These are phyloP conservation scores for Phyllopteryx taeniolatus DNA, from an alignment of 2,113 vertebrate species.

Conservation along the genomic window DNA sequence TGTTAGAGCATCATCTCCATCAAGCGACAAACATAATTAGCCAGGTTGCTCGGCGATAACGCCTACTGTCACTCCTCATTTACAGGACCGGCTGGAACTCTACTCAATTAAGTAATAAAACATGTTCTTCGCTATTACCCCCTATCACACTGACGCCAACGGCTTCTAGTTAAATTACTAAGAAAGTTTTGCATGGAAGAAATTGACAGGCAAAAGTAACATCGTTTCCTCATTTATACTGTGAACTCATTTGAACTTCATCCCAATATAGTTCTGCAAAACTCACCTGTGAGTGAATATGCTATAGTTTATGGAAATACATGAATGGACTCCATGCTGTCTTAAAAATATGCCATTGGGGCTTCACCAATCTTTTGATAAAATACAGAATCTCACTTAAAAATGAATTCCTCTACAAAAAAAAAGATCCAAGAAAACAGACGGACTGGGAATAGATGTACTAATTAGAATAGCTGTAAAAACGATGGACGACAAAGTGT, in stretches of 20 bases:
- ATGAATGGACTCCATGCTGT: background rate
- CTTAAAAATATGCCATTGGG: conserved; percentile 4
- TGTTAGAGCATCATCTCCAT: conserved; percentile 53
- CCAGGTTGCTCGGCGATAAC: conserved; percentile 58
- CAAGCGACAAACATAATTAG: conserved; percentile 61
- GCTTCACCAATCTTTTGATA: background rate
- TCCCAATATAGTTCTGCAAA: background rate
- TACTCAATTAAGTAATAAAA: conserved; percentile 66
- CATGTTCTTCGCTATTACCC: conserved; percentile 58
- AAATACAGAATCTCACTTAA: background rate
- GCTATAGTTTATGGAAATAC: conserved; percentile 26
- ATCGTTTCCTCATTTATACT: conserved; percentile 10
- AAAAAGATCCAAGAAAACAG: background rate
- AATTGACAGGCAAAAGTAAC: conserved; percentile 28
- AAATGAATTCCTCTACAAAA: background rate
- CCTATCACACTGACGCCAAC: conserved; percentile 52
- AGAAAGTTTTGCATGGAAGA: conserved; percentile 37
- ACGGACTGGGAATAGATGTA: background rate
- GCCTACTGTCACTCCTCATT: conserved; percentile 70
- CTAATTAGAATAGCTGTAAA: conserved; percentile 5
- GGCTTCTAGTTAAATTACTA: conserved; percentile 51
- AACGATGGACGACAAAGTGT: background rate
- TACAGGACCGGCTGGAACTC: conserved; percentile 65
- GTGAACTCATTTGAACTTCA: background rate
- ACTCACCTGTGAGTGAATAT: conserved; percentile 19